Base-by-base conservation (phyloP, 1,140 invertebrate genomes). In the Asobara japonica region DNA sequence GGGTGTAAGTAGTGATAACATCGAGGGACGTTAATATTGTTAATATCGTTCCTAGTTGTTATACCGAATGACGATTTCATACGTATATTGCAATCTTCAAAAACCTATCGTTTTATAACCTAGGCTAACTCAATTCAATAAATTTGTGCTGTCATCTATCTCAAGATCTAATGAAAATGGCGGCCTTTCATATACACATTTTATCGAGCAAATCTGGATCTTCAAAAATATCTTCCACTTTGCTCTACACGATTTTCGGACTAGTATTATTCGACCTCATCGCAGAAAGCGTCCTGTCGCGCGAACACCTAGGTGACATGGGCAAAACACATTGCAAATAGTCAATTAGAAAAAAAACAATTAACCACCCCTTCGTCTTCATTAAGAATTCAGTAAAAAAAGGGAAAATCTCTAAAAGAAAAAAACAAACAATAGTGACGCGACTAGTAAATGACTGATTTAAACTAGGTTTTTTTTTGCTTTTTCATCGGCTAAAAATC, bases 371-470 rank as follows among this genome's bases (percentile, higher is more conserved):
- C 30, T 38, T 38, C 20, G 29, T 56, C 45, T 48, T 48, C 22
- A 41, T 18, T 45, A 48, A 10, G 36, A 70, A 29, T 51, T 64
- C 31, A 10, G n/a, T 36, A 25, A 65, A 71, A 61, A 73, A 67
- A 3, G 29, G n/a, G 56, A 70, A 69, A 33, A 68, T 27, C 48
- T 25, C 33, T 51, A 62, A n/a, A 68, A 30, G 65, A 41, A 45
- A 45, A 41, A 45, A 29, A 45, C 30, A 83, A 85, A 77, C 36
- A 71, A 71, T 71, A 48, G 71, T 81, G 84, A 86, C 79, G 80
- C 83, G 86, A 88, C 86, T 88, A 88, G 86, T 83, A 85, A 87
- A 86, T 87, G 86, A 88, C 85, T 88, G 85, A 86, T 87, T 83
- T 41, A 78, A 83, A 73, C 78, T 84, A 77, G n/a, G n/a, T n/a